Conservation (phyloP, 2,888 invertebrate genomes). For the Archips crataeganus region DNA sequence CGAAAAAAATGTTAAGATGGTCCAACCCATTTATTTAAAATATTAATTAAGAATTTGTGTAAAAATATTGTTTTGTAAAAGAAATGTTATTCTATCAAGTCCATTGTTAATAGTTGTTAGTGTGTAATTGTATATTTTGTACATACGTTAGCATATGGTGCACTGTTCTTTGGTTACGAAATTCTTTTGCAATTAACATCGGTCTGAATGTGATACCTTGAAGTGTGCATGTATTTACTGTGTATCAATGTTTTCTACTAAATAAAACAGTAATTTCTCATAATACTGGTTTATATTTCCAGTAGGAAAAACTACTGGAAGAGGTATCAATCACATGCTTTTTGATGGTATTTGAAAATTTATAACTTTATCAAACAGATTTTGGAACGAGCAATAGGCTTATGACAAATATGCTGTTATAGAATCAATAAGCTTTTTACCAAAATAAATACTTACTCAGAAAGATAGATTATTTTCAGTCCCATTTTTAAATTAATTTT, state of each 20-base stretch:
- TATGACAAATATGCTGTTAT: neutral
- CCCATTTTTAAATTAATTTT: slow-evolving; percentile 30
- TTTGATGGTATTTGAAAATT: neutral
- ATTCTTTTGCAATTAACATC: slow-evolving; percentile 47
- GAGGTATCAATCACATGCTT: neutral
- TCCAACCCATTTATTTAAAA: slow-evolving; percentile 60
- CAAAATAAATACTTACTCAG: slow-evolving; percentile 9
- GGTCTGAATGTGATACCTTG: neutral
- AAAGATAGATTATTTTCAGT: slow-evolving; percentile 10
- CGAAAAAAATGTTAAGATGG: slow-evolving; percentile 55
- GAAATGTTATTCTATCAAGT: slow-evolving; percentile 42
- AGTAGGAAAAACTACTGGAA: neutral
- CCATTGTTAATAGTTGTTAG: slow-evolving; percentile 80
- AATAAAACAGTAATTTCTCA: neutral
- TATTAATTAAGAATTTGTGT: slow-evolving; percentile 38
- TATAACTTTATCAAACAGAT: neutral
- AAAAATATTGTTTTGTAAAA: slow-evolving; percentile 43
- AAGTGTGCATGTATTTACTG: neutral
- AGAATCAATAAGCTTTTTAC: neutral
- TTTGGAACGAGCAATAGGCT: neutral
- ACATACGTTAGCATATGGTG: slow-evolving; percentile 72
- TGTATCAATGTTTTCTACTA: neutral
- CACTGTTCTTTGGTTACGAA: slow-evolving; percentile 70
- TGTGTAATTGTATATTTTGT: slow-evolving; percentile 77
- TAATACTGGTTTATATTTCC: neutral